Evolutionary conservation across 2,113 vertebrate species (phyloP), one percentile per base, ranked within the genome.

Genomic region (Triplophysa siluroides): DNA sequence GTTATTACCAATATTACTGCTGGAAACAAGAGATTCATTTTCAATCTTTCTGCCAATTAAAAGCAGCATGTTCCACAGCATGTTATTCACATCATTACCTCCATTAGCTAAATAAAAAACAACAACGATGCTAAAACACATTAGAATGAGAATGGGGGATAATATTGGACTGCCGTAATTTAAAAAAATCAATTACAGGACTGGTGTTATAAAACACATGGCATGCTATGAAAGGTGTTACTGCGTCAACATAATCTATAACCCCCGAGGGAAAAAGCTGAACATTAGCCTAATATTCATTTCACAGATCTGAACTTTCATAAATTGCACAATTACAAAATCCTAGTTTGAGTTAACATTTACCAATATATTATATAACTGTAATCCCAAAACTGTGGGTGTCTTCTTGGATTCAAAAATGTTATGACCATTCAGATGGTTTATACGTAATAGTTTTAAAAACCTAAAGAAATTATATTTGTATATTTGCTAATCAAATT

Each of bases 61-160:
- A 29, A 58, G 79, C 79, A 81, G 67, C 73, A 69, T 18, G 41
- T 41, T 76, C 29, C 73, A 76, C 73, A 76, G 41, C 60, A 63
- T 50, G 73, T 63, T 63, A 62, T 63, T 47, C 41, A 21, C 58
- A 76, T 45, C 73, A 76, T 74, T 74, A 74, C 33, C 23, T 74
- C 41, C 9, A 63, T 76, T 63, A n/a, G 24, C 60, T 38, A 75
- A 62, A 75, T 24, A 76, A 76, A 29, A 63, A 74, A 24, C 21
- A 45, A 41, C 9, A 45, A 41, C 3, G 8, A 58, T 19, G n/a
- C 52, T 38, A 33, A 11, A 54, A 54, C 50, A 58, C 29, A 8
- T 41, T 26, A 58, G 50, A 38, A 58, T 26, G 21, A 50, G 26
- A 72, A 72, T 23, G 8, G 52, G 6, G 21, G 12, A 58, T 58